Conservation (phyloP, 2,113 vertebrate genomes). For the Setophaga petechia region DNA sequence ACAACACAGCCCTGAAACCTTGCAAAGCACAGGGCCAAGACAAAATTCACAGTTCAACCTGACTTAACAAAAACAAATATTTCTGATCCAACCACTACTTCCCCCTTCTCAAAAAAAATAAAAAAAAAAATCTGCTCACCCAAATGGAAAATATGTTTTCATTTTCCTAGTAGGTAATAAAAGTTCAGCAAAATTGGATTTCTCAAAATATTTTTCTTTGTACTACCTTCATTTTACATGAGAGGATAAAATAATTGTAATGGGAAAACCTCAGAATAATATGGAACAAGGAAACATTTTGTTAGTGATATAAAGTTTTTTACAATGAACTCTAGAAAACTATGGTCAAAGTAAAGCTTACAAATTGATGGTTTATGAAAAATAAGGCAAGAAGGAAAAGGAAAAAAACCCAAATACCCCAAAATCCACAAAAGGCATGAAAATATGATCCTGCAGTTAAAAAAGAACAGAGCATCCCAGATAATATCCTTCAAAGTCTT, state of each 20-base stretch:
- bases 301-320: not conserved
- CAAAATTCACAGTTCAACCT: not conserved
- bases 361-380: not conserved
- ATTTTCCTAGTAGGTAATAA: not conserved
- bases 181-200: not conserved
- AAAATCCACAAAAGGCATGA: not conserved
- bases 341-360: not conserved
- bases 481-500: not conserved
- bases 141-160: not conserved
- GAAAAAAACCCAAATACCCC: fast-evolving
- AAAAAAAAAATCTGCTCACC: not conserved
- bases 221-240: not conserved
- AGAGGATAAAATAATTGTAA: not conserved
- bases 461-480: not conserved
- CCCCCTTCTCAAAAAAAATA: fast-evolving
- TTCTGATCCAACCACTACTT: not conserved
- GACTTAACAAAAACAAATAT: not conserved
- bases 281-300: not conserved
- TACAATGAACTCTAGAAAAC: not conserved
- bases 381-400: not conserved
- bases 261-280: not conserved
- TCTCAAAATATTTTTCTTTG: not conserved
- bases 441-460: not conserved
- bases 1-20: not conserved
- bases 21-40: not conserved